phyloP scores from a whole-genome alignment of 2,113 vertebrate genomes.

The Calyptommatus sinebrachiatus region DNA sequence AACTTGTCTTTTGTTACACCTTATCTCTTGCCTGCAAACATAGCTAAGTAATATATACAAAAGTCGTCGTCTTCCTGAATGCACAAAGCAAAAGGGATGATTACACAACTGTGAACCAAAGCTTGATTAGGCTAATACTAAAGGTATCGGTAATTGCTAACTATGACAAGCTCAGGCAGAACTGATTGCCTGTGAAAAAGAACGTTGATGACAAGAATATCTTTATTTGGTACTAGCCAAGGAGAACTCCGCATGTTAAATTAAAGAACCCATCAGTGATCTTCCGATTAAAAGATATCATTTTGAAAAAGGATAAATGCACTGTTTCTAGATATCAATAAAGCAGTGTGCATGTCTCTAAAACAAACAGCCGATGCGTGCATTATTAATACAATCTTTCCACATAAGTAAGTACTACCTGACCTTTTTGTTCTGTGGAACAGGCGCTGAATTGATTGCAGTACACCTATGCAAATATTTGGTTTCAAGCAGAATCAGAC shows the following conservation, averaged over 20 bases:
- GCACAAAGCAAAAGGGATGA: conserved; percentile 41
- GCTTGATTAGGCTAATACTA: conserved; percentile 60
- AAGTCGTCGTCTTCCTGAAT: conserved; percentile 20
- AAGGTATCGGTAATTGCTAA: conserved; percentile 54
- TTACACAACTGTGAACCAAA: conserved; percentile 44
- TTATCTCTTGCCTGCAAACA: conserved; percentile 28
- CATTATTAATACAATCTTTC: conserved; percentile 26
- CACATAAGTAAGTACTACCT: conserved; percentile 9
- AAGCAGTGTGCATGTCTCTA: neutral
- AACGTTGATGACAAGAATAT: conserved; percentile 44
- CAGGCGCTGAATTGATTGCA: conserved; percentile 22
- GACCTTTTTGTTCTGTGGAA: neutral
- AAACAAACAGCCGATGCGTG: conserved; percentile 13
- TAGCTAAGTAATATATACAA: conserved; percentile 35
- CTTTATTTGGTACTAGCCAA: neutral
- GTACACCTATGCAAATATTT: conserved; percentile 26
- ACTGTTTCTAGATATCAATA: conserved; percentile 5
- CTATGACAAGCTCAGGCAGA: conserved; percentile 36
- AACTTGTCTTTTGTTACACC: conserved; percentile 24
- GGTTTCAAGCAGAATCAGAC: conserved; percentile 15
- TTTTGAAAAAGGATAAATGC: conserved; percentile 14
- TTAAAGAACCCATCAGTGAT: conserved; percentile 22
- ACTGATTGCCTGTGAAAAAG: conserved; percentile 47
- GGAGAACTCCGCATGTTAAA: conserved; percentile 4
- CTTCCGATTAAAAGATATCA: conserved; percentile 24